phyloP scores from a whole-genome alignment of 2,797 vertebrate genomes.

The Pipistrellus pygmaeus region DNA sequence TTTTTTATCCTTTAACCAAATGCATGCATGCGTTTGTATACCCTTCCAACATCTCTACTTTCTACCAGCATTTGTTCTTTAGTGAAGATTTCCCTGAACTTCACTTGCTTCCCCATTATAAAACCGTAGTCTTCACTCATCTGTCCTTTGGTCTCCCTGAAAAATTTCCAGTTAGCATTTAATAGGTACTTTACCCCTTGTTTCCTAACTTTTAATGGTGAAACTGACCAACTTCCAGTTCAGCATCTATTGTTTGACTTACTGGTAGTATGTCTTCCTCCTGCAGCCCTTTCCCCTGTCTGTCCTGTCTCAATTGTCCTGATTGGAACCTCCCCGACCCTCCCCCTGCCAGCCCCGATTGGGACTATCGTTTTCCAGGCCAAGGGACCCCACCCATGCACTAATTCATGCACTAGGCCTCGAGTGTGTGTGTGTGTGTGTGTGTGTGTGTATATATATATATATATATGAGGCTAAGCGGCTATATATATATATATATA shows the following conservation, averaged over 20 bases:
- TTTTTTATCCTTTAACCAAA: background rate
- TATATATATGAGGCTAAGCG: too few species aligned
- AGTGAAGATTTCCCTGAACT: constrained; percentile 85
- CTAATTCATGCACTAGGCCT: too few species aligned
- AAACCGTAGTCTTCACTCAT: constrained; percentile 89
- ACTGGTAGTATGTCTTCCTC: constrained; percentile 74
- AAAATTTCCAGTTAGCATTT: constrained; percentile 92
- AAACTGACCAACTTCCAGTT: constrained; percentile 90
- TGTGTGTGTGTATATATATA: too few species aligned
- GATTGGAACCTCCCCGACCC: too few species aligned
- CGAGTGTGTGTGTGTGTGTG: too few species aligned
- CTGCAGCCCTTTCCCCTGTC: too few species aligned
- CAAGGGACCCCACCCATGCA: too few species aligned
- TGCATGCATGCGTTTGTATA: background rate
- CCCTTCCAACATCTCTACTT: background rate
- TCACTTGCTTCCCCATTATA: constrained; percentile 90
- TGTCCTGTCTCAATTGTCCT: too few species aligned
- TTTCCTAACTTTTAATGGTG: constrained; percentile 91
- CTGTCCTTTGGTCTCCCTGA: constrained; percentile 90
- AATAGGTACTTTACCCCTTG: constrained; percentile 87
- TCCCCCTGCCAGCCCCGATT: too few species aligned
- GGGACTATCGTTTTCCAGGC: too few species aligned
- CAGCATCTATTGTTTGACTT: constrained; percentile 79
- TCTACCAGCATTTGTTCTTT: background rate
- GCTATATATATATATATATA: too few species aligned